Evolutionary conservation across 1,140 invertebrate species (phyloP).

Genomic region (Macrosteles quadrilineatus): DNA sequence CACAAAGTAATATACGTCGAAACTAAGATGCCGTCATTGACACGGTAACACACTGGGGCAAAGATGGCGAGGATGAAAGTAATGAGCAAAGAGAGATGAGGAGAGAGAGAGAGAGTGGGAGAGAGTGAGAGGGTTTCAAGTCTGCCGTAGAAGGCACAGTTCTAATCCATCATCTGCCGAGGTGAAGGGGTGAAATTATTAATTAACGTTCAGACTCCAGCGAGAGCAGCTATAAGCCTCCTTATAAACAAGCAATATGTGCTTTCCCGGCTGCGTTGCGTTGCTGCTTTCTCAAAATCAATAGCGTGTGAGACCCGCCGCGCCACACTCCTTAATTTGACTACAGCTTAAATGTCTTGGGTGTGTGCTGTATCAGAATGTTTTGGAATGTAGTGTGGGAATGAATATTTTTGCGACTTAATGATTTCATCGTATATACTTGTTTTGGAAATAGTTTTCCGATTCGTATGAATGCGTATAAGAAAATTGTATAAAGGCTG

Average conservation of each 20-base stretch:
- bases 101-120: neutral
- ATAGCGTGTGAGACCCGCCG: slow-evolving; percentile 2
- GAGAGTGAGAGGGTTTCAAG: neutral
- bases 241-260: slow-evolving; percentile 25
- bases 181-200: slow-evolving; percentile 28
- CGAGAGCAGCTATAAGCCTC: slow-evolving; percentile 22
- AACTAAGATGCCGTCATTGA: neutral
- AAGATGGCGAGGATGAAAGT: neutral
- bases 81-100: neutral
- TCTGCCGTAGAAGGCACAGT: slow-evolving; percentile 15
- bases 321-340: slow-evolving; percentile 6
- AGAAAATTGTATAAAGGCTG: too few relatives aligned
- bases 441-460: too few relatives aligned
- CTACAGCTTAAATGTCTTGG: too few relatives aligned
- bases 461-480: too few relatives aligned
- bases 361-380: too few relatives aligned
- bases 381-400: too few relatives aligned
- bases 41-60: neutral
- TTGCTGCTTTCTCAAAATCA: slow-evolving; percentile 10
- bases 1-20: neutral
- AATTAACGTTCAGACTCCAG: slow-evolving; percentile 21
- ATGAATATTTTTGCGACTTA: too few relatives aligned
- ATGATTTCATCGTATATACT: too few relatives aligned
- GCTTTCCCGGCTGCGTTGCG: neutral
- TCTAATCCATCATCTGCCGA: slow-evolving; percentile 26